Percentiles rank a stretch among this genome's conserved stretches.
Conservation (phyloP, 1,140 invertebrate genomes). For the Dendrolimus kikuchii region DNA sequence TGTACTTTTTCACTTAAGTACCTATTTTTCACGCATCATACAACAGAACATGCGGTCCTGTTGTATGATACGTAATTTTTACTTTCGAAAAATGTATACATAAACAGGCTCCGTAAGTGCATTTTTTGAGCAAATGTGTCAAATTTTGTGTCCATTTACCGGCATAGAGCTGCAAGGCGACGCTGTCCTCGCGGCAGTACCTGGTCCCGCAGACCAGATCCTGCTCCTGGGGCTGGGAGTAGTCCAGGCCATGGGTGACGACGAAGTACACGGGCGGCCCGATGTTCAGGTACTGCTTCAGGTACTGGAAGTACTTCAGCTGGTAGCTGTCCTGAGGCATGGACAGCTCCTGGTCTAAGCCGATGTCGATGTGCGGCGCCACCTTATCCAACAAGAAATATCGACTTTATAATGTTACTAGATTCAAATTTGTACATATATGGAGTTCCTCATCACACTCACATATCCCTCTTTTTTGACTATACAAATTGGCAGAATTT, state of each 20-base stretch:
- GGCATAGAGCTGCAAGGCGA: slow-evolving; percentile 87
- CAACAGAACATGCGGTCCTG: no score
- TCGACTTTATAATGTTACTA: not conserved
- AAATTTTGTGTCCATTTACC: slow-evolving; percentile 51
- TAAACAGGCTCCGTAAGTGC: no score
- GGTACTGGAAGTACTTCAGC: slow-evolving; percentile 89
- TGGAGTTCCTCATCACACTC: no score
- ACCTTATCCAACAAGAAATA: slow-evolving; percentile 63
- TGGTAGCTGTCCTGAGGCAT: slow-evolving; percentile 98
- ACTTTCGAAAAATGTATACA: no score
- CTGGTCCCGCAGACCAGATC: slow-evolving; percentile 90
- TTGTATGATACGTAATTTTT: no score
- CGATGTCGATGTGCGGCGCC: slow-evolving; percentile 91
- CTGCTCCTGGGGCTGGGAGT: slow-evolving; percentile 80
- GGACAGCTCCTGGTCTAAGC: slow-evolving; percentile 96
- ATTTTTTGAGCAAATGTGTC: no score
- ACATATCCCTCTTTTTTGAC: no score
- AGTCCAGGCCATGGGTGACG: slow-evolving; percentile 87
- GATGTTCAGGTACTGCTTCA: slow-evolving; percentile 92
- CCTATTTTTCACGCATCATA: no score
- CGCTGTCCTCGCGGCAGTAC: slow-evolving; percentile 85
- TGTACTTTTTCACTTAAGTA: no score
- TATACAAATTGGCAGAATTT: no score
- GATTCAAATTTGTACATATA: no score
- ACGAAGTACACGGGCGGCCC: slow-evolving; percentile 98